Evolutionary conservation across 2,888 invertebrate genomes (phyloP).

Genomic region (Xanthia togata): DNA sequence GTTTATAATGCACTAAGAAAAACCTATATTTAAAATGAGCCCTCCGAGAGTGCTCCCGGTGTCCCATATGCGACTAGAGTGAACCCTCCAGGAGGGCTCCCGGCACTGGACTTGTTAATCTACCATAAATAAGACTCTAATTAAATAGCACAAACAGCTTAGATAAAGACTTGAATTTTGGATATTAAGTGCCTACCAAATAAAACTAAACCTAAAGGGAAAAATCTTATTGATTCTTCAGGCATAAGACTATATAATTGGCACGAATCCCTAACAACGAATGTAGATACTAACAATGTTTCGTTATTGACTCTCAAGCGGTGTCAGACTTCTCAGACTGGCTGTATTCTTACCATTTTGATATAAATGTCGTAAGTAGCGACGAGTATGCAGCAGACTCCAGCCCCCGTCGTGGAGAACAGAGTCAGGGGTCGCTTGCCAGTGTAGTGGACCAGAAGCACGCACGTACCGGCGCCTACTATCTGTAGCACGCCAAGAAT

Average conservation of each 20-base stretch:
- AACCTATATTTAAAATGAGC: no score
- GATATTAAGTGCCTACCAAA: no score
- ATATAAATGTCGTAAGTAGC: slow-evolving; percentile 89
- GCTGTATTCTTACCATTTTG: slow-evolving; percentile 66
- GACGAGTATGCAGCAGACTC: slow-evolving; percentile 91
- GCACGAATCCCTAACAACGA: not conserved
- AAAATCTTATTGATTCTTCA: not conserved
- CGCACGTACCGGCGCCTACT: slow-evolving; percentile 92
- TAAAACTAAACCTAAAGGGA: not conserved
- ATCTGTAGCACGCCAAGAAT: slow-evolving; percentile 93
- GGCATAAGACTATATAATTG: not conserved
- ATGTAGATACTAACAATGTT: not conserved
- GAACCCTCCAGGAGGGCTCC: no score
- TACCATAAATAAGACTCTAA: no score
- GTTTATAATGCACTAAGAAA: no score
- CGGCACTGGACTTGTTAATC: no score
- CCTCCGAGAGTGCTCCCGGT: no score
- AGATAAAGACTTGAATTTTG: not conserved
- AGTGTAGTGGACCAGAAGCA: slow-evolving; percentile 92
- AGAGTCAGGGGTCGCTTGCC: slow-evolving; percentile 93
- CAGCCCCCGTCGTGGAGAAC: slow-evolving; percentile 92
- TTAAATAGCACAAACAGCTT: not conserved
- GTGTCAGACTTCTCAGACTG: not conserved
- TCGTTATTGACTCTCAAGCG: not conserved
- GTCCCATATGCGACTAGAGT: no score